Conservation (phyloP, 2,113 vertebrate genomes). For the Xiphophorus hellerii region DNA sequence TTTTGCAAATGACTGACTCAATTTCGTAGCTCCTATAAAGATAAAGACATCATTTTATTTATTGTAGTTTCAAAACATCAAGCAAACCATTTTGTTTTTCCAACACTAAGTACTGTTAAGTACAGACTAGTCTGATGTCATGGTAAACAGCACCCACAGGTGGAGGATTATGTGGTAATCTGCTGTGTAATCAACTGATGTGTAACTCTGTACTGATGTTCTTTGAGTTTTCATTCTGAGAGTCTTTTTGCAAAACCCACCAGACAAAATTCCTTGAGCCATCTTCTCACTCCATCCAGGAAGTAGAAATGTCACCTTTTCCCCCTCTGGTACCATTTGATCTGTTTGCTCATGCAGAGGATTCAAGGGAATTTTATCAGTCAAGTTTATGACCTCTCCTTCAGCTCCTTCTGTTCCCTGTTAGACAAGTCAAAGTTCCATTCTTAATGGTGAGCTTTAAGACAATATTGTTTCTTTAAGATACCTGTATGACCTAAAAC, state of each 20-base stretch:
- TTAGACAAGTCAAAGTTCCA: constrained; percentile 15
- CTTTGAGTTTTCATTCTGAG: too few relatives aligned
- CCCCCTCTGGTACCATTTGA: constrained; percentile 21
- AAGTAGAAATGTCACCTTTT: constrained; percentile 75
- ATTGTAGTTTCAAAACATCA: neutral
- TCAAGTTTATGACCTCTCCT: constrained; percentile 82
- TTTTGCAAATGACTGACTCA: constrained; percentile 88
- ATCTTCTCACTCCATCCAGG: constrained; percentile 96
- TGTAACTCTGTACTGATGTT: too few relatives aligned
- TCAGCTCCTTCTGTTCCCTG: constrained; percentile 80
- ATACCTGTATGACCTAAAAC: neutral
- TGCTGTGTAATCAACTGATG: neutral
- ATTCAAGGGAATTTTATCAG: constrained; percentile 80
- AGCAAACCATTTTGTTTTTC: neutral
- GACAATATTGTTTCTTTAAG: neutral
- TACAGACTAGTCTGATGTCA: neutral
- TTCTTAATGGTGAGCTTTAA: neutral
- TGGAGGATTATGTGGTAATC: constrained; percentile 17
- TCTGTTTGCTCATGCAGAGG: constrained; percentile 66
- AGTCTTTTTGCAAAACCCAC: constrained; percentile 62
- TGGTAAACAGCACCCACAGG: constrained; percentile 47
- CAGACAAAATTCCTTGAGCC: constrained; percentile 90
- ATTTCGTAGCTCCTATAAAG: constrained; percentile 86
- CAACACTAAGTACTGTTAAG: constrained; percentile 1
- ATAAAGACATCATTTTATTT: constrained; percentile 9